Conservation (phyloP, 2,888 invertebrate genomes). For the Vanessa cardui region DNA sequence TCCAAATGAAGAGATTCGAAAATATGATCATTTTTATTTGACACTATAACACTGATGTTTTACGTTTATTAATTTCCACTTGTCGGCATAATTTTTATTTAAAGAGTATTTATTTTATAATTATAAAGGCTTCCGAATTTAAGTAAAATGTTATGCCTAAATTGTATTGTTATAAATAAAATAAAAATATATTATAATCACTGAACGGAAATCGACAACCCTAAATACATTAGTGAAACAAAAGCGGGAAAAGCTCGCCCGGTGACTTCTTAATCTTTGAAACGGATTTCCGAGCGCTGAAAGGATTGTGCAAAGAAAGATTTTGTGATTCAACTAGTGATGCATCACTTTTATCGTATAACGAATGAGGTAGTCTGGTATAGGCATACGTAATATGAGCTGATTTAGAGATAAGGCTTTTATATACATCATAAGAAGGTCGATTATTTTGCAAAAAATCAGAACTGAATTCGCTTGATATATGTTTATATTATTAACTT, state of each 20-base stretch:
- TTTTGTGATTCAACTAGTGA: conserved; percentile 31
- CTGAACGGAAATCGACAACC: conserved; percentile 18
- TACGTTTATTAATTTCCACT: neutral
- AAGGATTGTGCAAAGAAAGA: conserved; percentile 34
- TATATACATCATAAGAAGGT: no score
- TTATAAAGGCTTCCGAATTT: no score
- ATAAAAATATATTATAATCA: no score
- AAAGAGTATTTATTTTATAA: no score
- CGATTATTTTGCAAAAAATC: no score
- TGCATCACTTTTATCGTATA: conserved; percentile 32
- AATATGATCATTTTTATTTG: neutral
- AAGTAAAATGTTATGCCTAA: no score
- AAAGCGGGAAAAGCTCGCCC: conserved; percentile 29
- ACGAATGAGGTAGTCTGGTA: conserved; percentile 4
- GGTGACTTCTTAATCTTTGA: conserved; percentile 39
- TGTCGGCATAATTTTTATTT: neutral
- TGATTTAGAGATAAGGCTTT: neutral
- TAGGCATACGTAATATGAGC: neutral
- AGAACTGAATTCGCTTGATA: no score
- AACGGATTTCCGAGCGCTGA: conserved; percentile 37
- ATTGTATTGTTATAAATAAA: no score
- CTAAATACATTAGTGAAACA: conserved; percentile 31
- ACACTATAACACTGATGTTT: neutral
- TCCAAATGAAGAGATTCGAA: neutral
- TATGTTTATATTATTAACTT: no score